These are phyloP conservation scores for Linnaemya vulpina DNA, from an alignment of 2,888 invertebrate species.

Conservation along the genomic window DNA sequence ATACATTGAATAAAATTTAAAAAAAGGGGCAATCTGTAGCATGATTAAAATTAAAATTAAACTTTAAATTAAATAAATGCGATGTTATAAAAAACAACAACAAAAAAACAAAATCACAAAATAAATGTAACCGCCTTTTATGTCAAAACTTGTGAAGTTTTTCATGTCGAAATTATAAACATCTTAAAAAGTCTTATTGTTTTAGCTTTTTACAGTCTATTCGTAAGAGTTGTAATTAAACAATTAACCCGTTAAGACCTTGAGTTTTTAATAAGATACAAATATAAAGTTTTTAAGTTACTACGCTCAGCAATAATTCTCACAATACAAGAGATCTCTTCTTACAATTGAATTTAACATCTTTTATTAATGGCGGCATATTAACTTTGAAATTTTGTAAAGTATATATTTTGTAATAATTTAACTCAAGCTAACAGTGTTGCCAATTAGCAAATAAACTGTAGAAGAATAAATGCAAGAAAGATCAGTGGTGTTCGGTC, in stretches of 20 bases:
- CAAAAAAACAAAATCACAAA: slow-evolving; percentile 46
- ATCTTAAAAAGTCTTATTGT: background rate
- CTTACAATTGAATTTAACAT: slow-evolving; percentile 44
- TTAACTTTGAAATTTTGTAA: slow-evolving; percentile 34
- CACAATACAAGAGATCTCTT: slow-evolving; percentile 4
- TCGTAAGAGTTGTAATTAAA: slow-evolving; percentile 43
- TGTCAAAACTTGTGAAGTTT: slow-evolving; percentile 61
- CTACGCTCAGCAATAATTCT: slow-evolving; percentile 18
- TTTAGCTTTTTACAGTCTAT: background rate
- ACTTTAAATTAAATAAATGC: slow-evolving; percentile 50
- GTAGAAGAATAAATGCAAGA: too few species aligned
- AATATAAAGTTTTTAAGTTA: slow-evolving; percentile 33
- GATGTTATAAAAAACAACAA: slow-evolving; percentile 27
- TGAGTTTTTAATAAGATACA: slow-evolving; percentile 2
- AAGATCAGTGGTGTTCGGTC: too few species aligned
- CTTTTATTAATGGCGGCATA: slow-evolving; percentile 44
- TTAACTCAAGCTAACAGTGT: background rate
- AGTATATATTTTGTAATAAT: background rate
- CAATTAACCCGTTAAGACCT: slow-evolving; percentile 34
- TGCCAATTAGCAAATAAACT: background rate
- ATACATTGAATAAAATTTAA: background rate
- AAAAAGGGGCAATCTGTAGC: background rate
- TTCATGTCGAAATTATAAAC: background rate
- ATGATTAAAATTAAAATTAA: slow-evolving; percentile 29
- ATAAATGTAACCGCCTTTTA: slow-evolving; percentile 68